phyloP scores from a whole-genome alignment of 1,140 invertebrate genomes.

The Capitella teleta region DNA sequence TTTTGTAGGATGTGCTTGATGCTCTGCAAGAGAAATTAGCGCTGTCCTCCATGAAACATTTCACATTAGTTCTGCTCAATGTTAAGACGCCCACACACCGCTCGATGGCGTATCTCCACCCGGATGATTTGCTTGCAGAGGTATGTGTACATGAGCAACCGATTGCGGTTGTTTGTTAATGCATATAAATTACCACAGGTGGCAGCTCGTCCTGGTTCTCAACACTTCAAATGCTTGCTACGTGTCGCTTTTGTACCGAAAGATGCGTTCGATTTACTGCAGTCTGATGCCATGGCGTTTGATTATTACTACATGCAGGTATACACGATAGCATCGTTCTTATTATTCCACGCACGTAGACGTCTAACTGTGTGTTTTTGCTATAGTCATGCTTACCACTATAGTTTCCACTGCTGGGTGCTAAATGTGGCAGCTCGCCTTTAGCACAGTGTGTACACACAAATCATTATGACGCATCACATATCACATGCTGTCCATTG shows the following conservation, averaged over 20 bases:
- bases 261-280: slow-evolving; percentile 68
- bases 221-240: slow-evolving; percentile 77
- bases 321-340: too few species aligned
- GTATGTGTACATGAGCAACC: slow-evolving; percentile 49
- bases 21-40: slow-evolving; percentile 76
- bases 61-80: slow-evolving; percentile 78
- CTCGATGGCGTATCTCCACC: slow-evolving; percentile 70
- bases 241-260: slow-evolving; percentile 75
- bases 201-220: slow-evolving; percentile 70
- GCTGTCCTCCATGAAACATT: slow-evolving; percentile 66
- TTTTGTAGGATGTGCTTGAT: slow-evolving; percentile 61
- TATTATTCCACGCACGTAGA: too few species aligned
- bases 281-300: slow-evolving; percentile 68
- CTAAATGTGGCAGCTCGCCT: too few species aligned
- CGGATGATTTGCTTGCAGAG: slow-evolving; percentile 68
- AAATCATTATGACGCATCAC: too few species aligned
- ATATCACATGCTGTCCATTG: too few species aligned
- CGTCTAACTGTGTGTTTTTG: too few species aligned
- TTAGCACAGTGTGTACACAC: too few species aligned
- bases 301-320: slow-evolving; percentile 78
- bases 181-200: slow-evolving; percentile 66
- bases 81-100: slow-evolving; percentile 73
- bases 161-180: too few species aligned
- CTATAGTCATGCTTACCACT: neutral
- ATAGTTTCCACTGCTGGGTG: neutral